Evolutionary conservation across 2,797 vertebrate species (phyloP), one percentile per base, ranked within the genome.

Genomic region (Apogon hyalosoma): DNA sequence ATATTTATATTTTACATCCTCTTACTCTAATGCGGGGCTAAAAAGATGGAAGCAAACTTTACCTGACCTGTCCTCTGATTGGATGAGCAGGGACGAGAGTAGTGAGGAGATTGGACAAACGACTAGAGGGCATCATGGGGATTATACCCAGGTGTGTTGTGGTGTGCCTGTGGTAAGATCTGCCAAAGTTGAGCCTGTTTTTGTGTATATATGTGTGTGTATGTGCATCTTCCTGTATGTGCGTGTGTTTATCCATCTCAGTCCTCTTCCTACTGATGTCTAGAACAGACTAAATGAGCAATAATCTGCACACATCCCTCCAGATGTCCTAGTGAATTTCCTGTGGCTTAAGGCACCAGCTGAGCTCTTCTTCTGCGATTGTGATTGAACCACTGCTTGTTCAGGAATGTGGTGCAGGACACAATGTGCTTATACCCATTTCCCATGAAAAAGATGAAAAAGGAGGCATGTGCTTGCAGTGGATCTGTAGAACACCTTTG

Each of bases 261-360:
- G 87, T 86, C 83, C 78, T 87, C 75, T 79, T 79, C 83, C 89
- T 86, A 91, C 90, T 93, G 92, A 93, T 94, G 93, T 93, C 91
- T 93, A 90, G 92, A 91, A 86, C 91, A 89, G 90, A 91, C 91
- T 92, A 93, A 94, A 94, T 94, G 90, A 92, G 90, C 88, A 93
- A 92, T 94, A 94, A 94, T 94, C 93, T 93, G 87, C 88, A 82
- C 87, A 91, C 92, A 93, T 92, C 87, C 92, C 91, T 92, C 92
- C 93, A 94, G 93, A 94, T 93, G 93, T 92, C 91, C 87, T 70
- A 86, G 90, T 87, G 90, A 94, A 94, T 95, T 95, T 95, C 93
- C 93, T 93, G 94, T 86, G 87, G 92, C 90, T 94, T 94, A 93
- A 87, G 88, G 90, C 83, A 21, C 83, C 92, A 91, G 91, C 90